phyloP scores from a whole-genome alignment of 2,888 invertebrate genomes.

The Icerya purchasi region DNA sequence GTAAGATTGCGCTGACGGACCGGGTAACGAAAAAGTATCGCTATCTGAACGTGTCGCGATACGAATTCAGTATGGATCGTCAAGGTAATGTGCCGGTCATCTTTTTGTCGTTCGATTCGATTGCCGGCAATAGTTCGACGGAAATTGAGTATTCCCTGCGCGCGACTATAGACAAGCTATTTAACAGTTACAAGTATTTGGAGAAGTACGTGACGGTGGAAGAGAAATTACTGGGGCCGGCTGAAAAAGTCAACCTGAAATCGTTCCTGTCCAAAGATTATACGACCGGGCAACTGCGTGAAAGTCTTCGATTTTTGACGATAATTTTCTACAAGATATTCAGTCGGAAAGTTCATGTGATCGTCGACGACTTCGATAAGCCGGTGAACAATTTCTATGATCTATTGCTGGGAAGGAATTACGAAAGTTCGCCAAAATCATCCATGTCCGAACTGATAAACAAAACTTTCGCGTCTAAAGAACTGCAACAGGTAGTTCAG shows the following conservation, averaged over 20 bases:
- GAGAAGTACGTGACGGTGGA: neutral
- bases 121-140: neutral
- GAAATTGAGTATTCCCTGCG: neutral
- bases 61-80: neutral
- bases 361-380: neutral
- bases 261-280: neutral
- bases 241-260: neutral
- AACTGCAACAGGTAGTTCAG: neutral
- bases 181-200: neutral
- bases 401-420: neutral
- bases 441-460: neutral
- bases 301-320: neutral
- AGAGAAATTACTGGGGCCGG: neutral
- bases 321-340: neutral
- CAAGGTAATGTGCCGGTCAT: neutral
- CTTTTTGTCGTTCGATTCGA: neutral
- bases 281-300: neutral
- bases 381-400: neutral
- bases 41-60: neutral
- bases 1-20: neutral
- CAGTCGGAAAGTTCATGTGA: neutral
- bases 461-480: neutral
- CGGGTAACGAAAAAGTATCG: neutral
- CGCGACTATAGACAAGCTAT: neutral
- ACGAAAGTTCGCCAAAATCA: neutral